Conservation (phyloP, 2,113 vertebrate genomes). For the Aramus guarauna region DNA sequence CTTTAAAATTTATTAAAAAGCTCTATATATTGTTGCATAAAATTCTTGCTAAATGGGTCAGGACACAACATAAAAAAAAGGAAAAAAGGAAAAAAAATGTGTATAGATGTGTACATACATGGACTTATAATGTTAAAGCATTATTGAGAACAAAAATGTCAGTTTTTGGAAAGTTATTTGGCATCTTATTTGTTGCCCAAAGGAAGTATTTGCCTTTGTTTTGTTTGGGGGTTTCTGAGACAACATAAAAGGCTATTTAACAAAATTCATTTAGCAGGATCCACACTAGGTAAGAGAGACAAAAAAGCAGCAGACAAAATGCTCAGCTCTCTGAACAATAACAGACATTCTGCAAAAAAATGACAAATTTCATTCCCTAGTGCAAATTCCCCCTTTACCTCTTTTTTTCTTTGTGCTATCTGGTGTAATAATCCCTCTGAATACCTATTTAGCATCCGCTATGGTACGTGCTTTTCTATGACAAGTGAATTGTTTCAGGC, state of each 20-base stretch:
- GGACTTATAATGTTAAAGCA: neutral
- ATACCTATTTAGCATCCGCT: neutral
- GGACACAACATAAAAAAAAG: neutral
- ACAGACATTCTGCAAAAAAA: neutral
- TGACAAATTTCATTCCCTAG: neutral
- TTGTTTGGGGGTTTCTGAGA: neutral
- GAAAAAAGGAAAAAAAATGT: neutral
- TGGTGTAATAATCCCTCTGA: neutral
- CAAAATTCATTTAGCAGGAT: neutral
- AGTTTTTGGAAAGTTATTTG: neutral
- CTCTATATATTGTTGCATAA: neutral
- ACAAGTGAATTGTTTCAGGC: neutral
- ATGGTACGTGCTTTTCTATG: neutral
- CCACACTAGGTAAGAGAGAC: neutral
- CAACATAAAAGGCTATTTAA: neutral
- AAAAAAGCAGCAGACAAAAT: neutral
- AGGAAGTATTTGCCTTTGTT: neutral
- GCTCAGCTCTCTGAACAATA: neutral
- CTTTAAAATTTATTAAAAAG: slow-evolving; percentile 9
- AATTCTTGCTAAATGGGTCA: neutral
- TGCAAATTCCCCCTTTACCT: neutral
- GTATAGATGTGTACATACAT: neutral
- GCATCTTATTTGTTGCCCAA: neutral
- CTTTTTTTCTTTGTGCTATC: neutral
- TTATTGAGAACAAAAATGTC: neutral